phyloP scores from a whole-genome alignment of 2,113 vertebrate genomes.

The Columba janthina region DNA sequence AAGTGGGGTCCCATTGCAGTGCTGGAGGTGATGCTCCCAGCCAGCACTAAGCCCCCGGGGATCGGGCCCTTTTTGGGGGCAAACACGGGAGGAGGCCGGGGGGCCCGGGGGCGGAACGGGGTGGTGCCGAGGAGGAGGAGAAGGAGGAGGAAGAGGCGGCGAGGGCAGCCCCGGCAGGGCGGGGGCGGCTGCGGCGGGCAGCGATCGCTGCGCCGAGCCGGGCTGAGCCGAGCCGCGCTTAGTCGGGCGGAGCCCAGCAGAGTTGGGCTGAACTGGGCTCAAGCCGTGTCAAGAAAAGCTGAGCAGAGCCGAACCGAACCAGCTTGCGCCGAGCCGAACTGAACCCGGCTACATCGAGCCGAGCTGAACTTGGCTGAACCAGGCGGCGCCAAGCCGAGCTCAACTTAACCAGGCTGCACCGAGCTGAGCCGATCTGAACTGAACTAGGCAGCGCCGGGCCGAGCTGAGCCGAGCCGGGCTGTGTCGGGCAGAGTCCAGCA shows the following conservation, averaged over 20 bases:
- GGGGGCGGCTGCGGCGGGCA: neutral
- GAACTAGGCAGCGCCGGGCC: neutral
- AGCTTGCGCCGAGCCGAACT: too few species aligned
- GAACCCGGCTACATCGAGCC: too few species aligned
- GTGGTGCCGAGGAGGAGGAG: neutral
- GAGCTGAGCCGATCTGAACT: neutral
- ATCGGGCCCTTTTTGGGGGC: accelerated
- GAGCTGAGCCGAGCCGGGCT: neutral
- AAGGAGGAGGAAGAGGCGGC: neutral
- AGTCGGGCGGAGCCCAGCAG: too few species aligned
- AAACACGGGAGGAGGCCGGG: neutral
- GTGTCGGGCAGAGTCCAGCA: neutral
- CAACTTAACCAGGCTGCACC: neutral
- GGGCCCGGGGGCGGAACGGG: neutral
- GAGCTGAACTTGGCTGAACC: too few species aligned
- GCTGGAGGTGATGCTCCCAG: accelerated
- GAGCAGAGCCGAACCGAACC: too few species aligned
- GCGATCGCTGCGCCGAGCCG: neutral
- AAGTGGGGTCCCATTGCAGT: accelerated
- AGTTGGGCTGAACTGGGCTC: neutral
- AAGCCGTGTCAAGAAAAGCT: too few species aligned
- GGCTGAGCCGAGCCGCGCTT: too few species aligned
- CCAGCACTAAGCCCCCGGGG: accelerated
- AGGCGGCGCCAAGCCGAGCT: neutral
- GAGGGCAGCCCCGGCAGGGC: neutral